Evolutionary conservation across 2,888 invertebrate species (phyloP).

Genomic region (Leucania comma): DNA sequence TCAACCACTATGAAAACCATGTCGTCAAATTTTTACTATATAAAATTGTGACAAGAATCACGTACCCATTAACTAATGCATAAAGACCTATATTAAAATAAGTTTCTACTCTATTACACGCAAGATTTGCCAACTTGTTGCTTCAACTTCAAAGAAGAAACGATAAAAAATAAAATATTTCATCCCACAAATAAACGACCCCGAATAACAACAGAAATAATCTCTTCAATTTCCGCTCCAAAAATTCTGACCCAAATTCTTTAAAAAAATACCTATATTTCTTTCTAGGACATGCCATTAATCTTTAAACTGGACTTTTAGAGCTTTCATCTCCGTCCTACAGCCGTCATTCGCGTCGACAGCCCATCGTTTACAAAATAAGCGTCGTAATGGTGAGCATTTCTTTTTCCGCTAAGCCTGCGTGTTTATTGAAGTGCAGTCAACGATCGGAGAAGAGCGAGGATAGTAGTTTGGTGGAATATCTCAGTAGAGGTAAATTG

Average conservation of each 20-base stretch:
- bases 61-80: too few species aligned
- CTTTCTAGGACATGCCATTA: constrained; percentile 43
- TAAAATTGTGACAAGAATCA: too few species aligned
- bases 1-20: too few species aligned
- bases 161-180: not conserved
- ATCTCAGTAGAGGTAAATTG: too few species aligned
- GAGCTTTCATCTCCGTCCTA: constrained; percentile 15
- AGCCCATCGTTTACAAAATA: constrained; percentile 38
- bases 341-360: constrained; percentile 24
- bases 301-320: constrained; percentile 45
- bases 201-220: constrained; percentile 3
- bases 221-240: constrained; percentile 5
- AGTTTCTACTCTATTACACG: not conserved
- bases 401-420: constrained; percentile 5
- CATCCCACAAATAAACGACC: not conserved
- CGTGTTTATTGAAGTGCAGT: not conserved
- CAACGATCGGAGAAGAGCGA: not conserved
- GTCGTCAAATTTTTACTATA: too few species aligned
- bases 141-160: not conserved
- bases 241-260: constrained; percentile 15
- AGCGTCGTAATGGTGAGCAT: constrained; percentile 35
- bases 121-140: not conserved
- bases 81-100: too few species aligned
- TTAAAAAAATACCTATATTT: not conserved
- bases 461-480: too few species aligned